Evolutionary conservation across 2,113 vertebrate genomes (phyloP).

Genomic region (Tetrax tetrax): DNA sequence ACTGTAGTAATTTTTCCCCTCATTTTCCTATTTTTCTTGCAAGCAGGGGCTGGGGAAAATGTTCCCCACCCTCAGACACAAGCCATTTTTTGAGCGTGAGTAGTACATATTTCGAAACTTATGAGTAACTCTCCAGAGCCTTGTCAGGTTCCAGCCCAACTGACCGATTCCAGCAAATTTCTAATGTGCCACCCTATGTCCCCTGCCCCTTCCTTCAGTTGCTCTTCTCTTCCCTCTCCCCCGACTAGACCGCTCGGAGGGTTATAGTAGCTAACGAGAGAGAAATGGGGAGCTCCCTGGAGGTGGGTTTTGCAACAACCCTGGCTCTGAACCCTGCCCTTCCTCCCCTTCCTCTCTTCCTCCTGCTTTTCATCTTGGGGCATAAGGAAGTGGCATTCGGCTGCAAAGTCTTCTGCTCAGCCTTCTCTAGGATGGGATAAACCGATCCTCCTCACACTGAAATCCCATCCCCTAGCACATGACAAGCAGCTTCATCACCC

Average conservation of each 20-base stretch:
- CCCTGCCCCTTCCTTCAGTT: background rate
- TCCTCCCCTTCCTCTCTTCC: background rate
- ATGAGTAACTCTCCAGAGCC: constrained; percentile 42
- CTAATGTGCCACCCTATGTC: background rate
- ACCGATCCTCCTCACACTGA: background rate
- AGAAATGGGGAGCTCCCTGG: fast-evolving
- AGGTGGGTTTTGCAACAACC: background rate
- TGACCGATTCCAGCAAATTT: background rate
- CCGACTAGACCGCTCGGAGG: background rate
- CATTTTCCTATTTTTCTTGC: background rate
- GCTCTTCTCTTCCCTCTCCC: background rate
- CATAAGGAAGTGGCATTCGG: background rate
- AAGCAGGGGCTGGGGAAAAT: constrained; percentile 7
- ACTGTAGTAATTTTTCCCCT: background rate
- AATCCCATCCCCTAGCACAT: fast-evolving
- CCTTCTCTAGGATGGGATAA: background rate
- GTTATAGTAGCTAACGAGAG: background rate
- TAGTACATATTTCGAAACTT: constrained; percentile 48
- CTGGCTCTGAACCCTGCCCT: background rate
- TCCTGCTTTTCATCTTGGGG: background rate
- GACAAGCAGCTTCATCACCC: background rate
- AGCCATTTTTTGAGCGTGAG: constrained; percentile 20
- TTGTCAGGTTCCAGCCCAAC: background rate
- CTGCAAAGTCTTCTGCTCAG: background rate
- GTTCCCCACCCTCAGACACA: constrained; percentile 3